These are phyloP conservation scores for Gambelia wislizenii DNA, from an alignment of 2,797 vertebrate species.

Conservation along the genomic window DNA sequence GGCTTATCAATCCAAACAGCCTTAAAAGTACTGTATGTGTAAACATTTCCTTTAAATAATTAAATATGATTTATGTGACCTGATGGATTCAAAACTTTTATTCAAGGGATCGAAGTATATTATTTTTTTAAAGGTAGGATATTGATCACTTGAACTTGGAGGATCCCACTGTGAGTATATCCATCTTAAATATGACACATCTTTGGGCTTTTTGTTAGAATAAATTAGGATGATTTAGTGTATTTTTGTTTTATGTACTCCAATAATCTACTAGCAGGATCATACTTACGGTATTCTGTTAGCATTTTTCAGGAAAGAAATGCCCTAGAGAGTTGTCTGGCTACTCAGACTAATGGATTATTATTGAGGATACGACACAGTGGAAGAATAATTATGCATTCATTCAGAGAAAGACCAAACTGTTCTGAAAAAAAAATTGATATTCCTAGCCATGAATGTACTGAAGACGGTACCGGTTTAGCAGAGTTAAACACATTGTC, in stretches of 20 bases:
- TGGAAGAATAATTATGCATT: slow-evolving; percentile 51
- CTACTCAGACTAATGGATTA: slow-evolving; percentile 49
- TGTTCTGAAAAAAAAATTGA: neutral
- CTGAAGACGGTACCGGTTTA: slow-evolving; percentile 2
- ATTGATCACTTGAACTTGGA: slow-evolving; percentile 23
- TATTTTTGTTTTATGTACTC: slow-evolving; percentile 38
- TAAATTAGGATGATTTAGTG: slow-evolving; percentile 45
- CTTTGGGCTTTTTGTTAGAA: neutral
- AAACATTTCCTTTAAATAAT: slow-evolving; percentile 16
- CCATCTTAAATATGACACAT: slow-evolving; percentile 37
- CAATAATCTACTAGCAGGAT: slow-evolving; percentile 40
- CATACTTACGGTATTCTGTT: slow-evolving; percentile 39
- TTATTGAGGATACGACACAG: slow-evolving; percentile 38
- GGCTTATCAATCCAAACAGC: neutral
- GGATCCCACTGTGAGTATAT: slow-evolving; percentile 18
- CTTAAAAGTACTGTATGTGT: slow-evolving; percentile 13
- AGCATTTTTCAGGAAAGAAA: slow-evolving; percentile 43
- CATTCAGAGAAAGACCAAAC: slow-evolving; percentile 47
- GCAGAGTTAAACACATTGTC: slow-evolving; percentile 28
- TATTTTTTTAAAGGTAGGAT: slow-evolving; percentile 33
- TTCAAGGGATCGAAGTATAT: slow-evolving; percentile 11
- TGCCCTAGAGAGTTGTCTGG: slow-evolving; percentile 40
- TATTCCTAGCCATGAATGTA: slow-evolving; percentile 20
- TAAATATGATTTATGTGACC: slow-evolving; percentile 16
- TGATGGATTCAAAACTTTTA: slow-evolving; percentile 24